phyloP scores from a whole-genome alignment of 2,113 vertebrate species.

The Alligator mississippiensis region DNA sequence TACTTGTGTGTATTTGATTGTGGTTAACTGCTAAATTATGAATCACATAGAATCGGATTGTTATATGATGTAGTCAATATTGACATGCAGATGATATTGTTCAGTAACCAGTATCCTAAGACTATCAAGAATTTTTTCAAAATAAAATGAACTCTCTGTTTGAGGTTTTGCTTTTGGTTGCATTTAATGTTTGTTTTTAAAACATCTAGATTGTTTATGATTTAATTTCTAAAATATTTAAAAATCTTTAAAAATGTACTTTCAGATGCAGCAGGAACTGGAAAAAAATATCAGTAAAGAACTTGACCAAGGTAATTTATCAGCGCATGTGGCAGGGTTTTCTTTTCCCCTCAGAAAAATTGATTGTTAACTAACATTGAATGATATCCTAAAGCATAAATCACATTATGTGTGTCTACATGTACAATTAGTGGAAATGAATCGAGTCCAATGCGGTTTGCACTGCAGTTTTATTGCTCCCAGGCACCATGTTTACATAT shows the following conservation, averaged over 20 bases:
- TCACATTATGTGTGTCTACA: neutral
- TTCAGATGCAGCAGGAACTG: constrained; percentile 86
- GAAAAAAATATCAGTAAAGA: constrained; percentile 86
- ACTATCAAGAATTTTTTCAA: neutral
- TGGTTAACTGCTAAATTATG: neutral
- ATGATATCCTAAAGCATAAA: neutral
- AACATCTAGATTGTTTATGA: neutral
- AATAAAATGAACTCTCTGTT: neutral
- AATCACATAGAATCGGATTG: neutral
- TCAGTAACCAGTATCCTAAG: neutral
- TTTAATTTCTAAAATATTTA: neutral
- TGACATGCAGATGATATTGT: neutral
- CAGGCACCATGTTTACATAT: too few species aligned
- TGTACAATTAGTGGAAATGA: too few species aligned
- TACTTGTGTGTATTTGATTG: neutral
- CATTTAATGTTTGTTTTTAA: neutral
- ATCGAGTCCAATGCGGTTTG: too few species aligned
- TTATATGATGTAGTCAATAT: neutral
- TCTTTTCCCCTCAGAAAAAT: neutral
- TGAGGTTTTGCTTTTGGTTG: neutral
- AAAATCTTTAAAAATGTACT: neutral
- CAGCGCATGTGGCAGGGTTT: neutral
- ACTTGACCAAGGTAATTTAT: constrained; percentile 82
- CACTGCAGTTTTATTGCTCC: too few species aligned
- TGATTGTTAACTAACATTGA: neutral